Evolutionary conservation across 2,888 invertebrate genomes (phyloP).

Genomic region (Melieria omissa): DNA sequence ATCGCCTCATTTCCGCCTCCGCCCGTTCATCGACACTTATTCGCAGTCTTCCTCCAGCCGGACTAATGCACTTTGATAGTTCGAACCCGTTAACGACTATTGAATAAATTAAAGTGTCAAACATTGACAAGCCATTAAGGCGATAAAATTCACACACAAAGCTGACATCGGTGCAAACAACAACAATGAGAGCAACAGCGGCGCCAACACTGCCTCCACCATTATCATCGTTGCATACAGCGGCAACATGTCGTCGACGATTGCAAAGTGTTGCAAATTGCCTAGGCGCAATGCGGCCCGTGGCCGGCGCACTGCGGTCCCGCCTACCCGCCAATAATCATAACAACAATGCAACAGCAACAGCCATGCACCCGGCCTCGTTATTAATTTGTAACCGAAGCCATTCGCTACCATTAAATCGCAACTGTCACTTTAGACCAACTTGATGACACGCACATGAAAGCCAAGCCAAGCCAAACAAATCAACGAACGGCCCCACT

Average conservation of each 20-base stretch:
- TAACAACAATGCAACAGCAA: too few species aligned
- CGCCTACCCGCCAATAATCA: too few species aligned
- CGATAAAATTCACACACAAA: slow-evolving; percentile 32
- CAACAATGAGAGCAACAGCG: neutral
- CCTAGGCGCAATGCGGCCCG: neutral
- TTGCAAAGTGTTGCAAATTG: slow-evolving; percentile 18
- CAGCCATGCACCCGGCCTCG: slow-evolving; percentile 8
- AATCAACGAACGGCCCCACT: slow-evolving; percentile 14
- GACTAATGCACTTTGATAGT: slow-evolving; percentile 23
- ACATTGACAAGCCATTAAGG: slow-evolving; percentile 35
- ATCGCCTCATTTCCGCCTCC: too few species aligned
- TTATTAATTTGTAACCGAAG: slow-evolving; percentile 61
- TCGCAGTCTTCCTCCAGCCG: too few species aligned
- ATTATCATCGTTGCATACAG: neutral
- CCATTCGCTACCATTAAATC: slow-evolving; percentile 63
- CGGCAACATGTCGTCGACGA: slow-evolving; percentile 4
- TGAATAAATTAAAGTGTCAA: slow-evolving; percentile 34
- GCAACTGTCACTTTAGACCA: slow-evolving; percentile 65
- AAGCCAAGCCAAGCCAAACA: slow-evolving; percentile 33
- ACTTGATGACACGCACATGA: slow-evolving; percentile 63
- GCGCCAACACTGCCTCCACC: neutral
- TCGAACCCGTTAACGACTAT: slow-evolving; percentile 28
- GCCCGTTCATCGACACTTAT: too few species aligned
- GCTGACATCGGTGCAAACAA: slow-evolving; percentile 22
- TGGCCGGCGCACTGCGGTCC: too few species aligned